A percentile compares a stretch with the other conserved stretches of the same genome.
Conservation (phyloP, 2,797 vertebrate species). For the Protonibea diacanthus region DNA sequence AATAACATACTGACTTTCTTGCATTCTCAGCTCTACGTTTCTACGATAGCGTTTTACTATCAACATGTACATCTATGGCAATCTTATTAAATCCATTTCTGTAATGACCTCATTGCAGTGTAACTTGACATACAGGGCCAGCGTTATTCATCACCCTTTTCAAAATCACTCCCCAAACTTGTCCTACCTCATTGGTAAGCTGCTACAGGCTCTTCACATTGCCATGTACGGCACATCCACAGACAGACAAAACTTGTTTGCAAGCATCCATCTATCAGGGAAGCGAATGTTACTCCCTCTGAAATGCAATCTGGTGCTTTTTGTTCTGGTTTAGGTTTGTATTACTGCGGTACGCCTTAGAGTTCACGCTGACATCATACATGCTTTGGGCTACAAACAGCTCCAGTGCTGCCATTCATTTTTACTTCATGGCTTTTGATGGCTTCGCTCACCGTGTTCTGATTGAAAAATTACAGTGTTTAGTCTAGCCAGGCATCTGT, state of each 20-base stretch:
- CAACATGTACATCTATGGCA: not conserved
- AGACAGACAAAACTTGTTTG: slow-evolving; percentile 39
- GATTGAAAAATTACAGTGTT: slow-evolving; percentile 61
- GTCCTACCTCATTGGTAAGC: slow-evolving; percentile 4
- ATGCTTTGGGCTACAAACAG: slow-evolving; percentile 59
- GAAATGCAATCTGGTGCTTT: slow-evolving; percentile 60
- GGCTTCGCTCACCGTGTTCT: slow-evolving; percentile 33
- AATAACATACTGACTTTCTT: slow-evolving; percentile 14
- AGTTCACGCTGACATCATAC: slow-evolving; percentile 71
- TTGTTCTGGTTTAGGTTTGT: slow-evolving; percentile 59
- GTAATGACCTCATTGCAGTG: not conserved
- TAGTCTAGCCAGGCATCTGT: slow-evolving; percentile 46
- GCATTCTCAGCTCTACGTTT: not conserved
- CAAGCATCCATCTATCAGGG: slow-evolving; percentile 24
- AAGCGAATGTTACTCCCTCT: slow-evolving; percentile 49
- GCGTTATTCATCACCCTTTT: not conserved
- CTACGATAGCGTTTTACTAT: not conserved
- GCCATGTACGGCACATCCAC: slow-evolving; percentile 28
- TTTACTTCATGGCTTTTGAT: slow-evolving; percentile 16
- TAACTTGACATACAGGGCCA: not conserved
- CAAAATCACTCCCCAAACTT: slow-evolving; percentile 16
- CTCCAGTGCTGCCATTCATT: slow-evolving; percentile 33
- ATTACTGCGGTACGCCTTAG: slow-evolving; percentile 53
- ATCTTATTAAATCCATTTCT: slow-evolving; percentile 6
- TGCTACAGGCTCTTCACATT: slow-evolving; percentile 21